Percentiles rank a stretch among this genome's conserved stretches.
phyloP scores from a whole-genome alignment of 2,113 vertebrate genomes.

The Diadophis punctatus region DNA sequence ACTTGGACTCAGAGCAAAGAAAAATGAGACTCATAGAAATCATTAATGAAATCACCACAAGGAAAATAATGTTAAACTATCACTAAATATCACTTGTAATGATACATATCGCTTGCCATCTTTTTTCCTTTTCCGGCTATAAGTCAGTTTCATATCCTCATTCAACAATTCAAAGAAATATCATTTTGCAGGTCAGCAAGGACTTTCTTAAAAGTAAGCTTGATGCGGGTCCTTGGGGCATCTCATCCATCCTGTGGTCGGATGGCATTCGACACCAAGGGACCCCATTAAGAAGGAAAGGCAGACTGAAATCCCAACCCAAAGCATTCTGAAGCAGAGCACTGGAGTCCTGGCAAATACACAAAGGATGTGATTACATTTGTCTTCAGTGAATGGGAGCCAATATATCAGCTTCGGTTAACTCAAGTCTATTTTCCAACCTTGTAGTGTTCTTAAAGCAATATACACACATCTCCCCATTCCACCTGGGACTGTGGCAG shows the following conservation, averaged over 20 bases:
- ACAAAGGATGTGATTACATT: slow-evolving; percentile 58
- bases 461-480: slow-evolving; percentile 31
- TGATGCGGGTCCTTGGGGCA: slow-evolving; percentile 50
- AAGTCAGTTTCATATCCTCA: slow-evolving; percentile 42
- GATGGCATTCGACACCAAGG: slow-evolving; percentile 67
- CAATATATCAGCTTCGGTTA: slow-evolving; percentile 55
- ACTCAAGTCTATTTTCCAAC: slow-evolving; percentile 54
- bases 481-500: not conserved
- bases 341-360: slow-evolving; percentile 22
- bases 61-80: slow-evolving; percentile 32
- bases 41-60: not conserved
- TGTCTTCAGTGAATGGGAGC: slow-evolving; percentile 57
- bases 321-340: slow-evolving; percentile 49
- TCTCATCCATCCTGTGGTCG: slow-evolving; percentile 62
- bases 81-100: not conserved
- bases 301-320: slow-evolving; percentile 57
- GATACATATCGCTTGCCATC: not conserved
- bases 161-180: slow-evolving; percentile 17
- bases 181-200: slow-evolving; percentile 46
- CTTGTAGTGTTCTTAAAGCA: slow-evolving; percentile 48
- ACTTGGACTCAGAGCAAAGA: slow-evolving; percentile 50
- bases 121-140: not conserved
- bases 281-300: slow-evolving; percentile 72
- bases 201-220: slow-evolving; percentile 45
- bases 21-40: slow-evolving; percentile 28